Evolutionary conservation across 2,888 invertebrate genomes (phyloP).

Genomic region (Resseliella maxima): DNA sequence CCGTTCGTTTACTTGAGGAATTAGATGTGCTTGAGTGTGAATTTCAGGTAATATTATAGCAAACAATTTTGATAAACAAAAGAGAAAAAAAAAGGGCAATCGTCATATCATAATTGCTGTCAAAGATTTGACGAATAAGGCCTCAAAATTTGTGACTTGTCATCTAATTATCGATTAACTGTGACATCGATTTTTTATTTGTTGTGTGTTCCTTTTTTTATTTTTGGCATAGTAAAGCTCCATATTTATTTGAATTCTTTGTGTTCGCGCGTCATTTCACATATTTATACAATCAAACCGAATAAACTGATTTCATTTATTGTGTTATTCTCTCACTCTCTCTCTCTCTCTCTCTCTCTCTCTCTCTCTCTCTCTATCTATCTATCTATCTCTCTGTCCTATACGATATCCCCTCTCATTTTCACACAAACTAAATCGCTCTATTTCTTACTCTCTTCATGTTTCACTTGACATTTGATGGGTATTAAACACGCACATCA

Average conservation of each 20-base stretch:
- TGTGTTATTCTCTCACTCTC: background rate
- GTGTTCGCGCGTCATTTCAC: background rate
- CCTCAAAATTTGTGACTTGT: background rate
- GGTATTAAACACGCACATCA: conserved; percentile 25
- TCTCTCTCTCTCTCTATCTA: background rate
- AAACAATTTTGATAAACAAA: background rate
- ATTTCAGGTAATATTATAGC: conserved; percentile 79
- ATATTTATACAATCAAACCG: background rate
- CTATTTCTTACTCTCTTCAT: background rate
- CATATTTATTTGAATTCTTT: background rate
- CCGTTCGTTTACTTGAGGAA: conserved; percentile 89
- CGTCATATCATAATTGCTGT: background rate
- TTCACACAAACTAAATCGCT: too few species aligned
- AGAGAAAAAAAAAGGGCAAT: background rate
- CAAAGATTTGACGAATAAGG: background rate
- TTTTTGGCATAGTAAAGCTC: background rate
- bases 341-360: background rate
- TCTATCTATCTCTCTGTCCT: too few species aligned
- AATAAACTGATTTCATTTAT: background rate
- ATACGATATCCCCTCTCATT: too few species aligned
- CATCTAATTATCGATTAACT: conserved; percentile 18
- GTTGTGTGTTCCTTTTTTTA: background rate
- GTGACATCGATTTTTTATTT: conserved; percentile 33
- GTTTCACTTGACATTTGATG: conserved; percentile 44
- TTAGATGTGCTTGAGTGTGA: conserved; percentile 92